Evolutionary conservation across 2,113 vertebrate genomes (phyloP), one percentile per base, ranked within the genome.

Genomic region (Gallinago media): DNA sequence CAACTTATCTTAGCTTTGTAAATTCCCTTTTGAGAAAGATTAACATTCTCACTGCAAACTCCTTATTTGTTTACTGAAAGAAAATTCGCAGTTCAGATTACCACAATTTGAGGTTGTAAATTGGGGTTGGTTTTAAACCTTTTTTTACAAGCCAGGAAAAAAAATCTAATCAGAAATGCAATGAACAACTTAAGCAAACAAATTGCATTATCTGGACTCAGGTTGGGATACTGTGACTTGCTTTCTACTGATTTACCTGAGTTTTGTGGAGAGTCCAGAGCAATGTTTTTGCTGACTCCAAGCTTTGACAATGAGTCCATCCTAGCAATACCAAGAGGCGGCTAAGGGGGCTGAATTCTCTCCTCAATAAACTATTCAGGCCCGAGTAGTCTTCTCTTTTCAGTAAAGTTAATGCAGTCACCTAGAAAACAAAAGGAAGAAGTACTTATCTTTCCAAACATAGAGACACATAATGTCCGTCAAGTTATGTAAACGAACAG

Each of bases 221-320:
- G 67, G 40, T 15, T 54, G 44, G 8, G 18, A 62, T 32, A 63
- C 11, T 75, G 40, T 5, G 27, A 40, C 27, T 71, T 68, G 34
- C 46, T 76, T 50, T 79, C 80, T 75, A 42, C n/a, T 66, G 8
- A 85, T 76, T 89, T 96, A 99, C 99, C 99, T 98, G 98, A 61
- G 98, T 97, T 76, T 97, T 96, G 94, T 99, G 99, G 25, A 99
- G 98, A 55, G 98, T 92, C 73, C 94, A 90, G n/a, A 99, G 98
- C 77, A 99, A 98, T 22, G 50, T 95, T 79, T 98, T 99, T 72
- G 99, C 99, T 1, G 99, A 99, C 66, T 97, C 98, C 38, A 99
- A 96, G 72, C 98, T 99, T 94, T 98, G 98, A 92, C 99, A 99
- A 55, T 99, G 98, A 80, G 98, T 99, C 99, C 99, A 99, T 65